A percentile compares a stretch with the other conserved stretches of the same genome.
Evolutionary conservation across 2,797 vertebrate genomes (phyloP).

Genomic region (Smutsia temminckii): DNA sequence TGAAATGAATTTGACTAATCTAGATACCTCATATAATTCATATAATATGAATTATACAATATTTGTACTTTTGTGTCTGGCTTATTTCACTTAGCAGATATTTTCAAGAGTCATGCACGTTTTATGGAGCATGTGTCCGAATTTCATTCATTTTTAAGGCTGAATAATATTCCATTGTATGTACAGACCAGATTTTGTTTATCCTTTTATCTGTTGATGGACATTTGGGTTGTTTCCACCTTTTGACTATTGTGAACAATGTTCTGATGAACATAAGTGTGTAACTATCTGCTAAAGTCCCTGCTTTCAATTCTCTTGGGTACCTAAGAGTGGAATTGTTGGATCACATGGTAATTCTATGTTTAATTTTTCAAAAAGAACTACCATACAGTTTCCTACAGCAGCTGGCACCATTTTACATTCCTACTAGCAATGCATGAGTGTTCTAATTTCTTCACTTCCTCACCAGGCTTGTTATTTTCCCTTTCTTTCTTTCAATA

Average conservation of each 20-base stretch:
- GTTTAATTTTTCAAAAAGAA: neutral
- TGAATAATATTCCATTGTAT: neutral
- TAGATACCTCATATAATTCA: neutral
- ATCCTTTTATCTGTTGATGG: neutral
- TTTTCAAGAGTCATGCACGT: neutral
- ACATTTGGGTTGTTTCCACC: neutral
- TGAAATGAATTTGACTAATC: neutral
- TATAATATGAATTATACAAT: neutral
- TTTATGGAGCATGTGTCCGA: neutral
- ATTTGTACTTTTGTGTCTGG: neutral
- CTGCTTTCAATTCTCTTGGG: neutral
- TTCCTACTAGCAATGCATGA: neutral
- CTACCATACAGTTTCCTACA: neutral
- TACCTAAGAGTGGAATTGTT: neutral
- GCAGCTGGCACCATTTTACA: neutral
- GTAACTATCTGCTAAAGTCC: neutral
- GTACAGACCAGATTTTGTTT: neutral
- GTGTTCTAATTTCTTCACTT: neutral
- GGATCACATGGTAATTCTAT: neutral
- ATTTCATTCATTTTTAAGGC: neutral
- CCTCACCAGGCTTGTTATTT: neutral
- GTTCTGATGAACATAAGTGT: neutral
- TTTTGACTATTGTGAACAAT: neutral
- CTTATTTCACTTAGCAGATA: neutral
- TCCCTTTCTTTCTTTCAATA: neutral